Evolutionary conservation across 2,113 vertebrate genomes (phyloP).

Genomic region (Oreochromis tanganicae): DNA sequence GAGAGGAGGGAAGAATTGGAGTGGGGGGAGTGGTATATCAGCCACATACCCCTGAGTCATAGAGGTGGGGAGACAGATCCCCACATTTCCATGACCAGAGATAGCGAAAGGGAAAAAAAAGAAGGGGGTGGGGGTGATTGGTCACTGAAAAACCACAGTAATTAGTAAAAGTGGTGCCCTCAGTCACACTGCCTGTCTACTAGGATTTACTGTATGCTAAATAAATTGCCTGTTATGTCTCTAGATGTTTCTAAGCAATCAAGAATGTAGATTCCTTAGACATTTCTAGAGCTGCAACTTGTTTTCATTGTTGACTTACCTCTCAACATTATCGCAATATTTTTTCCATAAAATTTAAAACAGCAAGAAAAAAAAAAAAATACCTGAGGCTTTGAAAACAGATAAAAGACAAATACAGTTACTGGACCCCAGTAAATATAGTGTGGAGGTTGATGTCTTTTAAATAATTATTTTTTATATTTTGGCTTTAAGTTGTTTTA

Average conservation of each 20-base stretch:
- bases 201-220: neutral
- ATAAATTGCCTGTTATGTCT: neutral
- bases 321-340: neutral
- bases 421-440: neutral
- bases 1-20: neutral
- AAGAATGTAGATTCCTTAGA: neutral
- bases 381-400: neutral
- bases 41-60: constrained; percentile 28
- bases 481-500: neutral
- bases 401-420: neutral
- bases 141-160: neutral
- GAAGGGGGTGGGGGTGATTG: neutral
- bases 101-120: neutral
- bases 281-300: neutral
- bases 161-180: neutral
- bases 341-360: neutral
- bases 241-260: neutral
- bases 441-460: neutral
- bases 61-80: neutral
- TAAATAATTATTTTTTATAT: neutral
- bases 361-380: neutral
- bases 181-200: neutral
- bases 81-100: constrained; percentile 4
- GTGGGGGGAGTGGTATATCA: neutral
- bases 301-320: neutral